Percentiles rank a stretch among this genome's conserved stretches.
phyloP scores from a whole-genome alignment of 1,140 invertebrate genomes.

The Teleopsis dalmanni region DNA sequence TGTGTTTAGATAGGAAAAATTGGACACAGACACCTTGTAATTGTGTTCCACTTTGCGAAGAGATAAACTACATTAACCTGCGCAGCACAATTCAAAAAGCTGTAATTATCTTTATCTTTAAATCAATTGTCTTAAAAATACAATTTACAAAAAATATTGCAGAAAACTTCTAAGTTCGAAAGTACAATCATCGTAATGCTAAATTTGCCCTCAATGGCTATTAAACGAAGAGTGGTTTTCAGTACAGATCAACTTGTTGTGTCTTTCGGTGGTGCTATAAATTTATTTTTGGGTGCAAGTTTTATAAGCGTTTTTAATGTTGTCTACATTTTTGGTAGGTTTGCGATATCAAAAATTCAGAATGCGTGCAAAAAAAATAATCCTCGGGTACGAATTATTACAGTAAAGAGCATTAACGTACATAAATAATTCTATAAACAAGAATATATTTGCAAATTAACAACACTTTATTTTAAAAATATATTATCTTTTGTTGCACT shows the following conservation, averaged over 20 bases:
- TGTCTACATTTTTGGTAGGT: slow-evolving; percentile 16
- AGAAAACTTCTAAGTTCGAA: slow-evolving; percentile 21
- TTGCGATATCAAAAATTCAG: background rate
- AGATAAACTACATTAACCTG: slow-evolving; percentile 21
- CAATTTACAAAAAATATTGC: too few relatives aligned
- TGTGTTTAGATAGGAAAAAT: slow-evolving; percentile 23
- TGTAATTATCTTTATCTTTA: too few relatives aligned
- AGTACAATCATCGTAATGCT: slow-evolving; percentile 26
- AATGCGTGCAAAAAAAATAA: too few relatives aligned
- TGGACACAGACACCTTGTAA: slow-evolving; percentile 22
- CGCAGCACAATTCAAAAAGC: slow-evolving; percentile 7
- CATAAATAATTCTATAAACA: too few relatives aligned
- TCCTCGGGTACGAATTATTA: too few relatives aligned
- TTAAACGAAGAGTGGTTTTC: slow-evolving; percentile 35
- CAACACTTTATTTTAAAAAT: too few relatives aligned
- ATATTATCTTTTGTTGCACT: too few relatives aligned
- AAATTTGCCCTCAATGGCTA: slow-evolving; percentile 30
- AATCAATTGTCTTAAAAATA: too few relatives aligned
- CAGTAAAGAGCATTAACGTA: too few relatives aligned
- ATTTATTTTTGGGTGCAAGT: slow-evolving; percentile 37
- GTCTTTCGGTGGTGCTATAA: slow-evolving; percentile 37
- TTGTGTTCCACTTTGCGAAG: slow-evolving; percentile 25
- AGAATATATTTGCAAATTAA: too few relatives aligned
- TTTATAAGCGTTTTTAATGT: slow-evolving; percentile 34
- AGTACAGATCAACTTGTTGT: slow-evolving; percentile 37